Base-by-base conservation (phyloP, 2,888 invertebrate species). In the Eledona agricola region DNA sequence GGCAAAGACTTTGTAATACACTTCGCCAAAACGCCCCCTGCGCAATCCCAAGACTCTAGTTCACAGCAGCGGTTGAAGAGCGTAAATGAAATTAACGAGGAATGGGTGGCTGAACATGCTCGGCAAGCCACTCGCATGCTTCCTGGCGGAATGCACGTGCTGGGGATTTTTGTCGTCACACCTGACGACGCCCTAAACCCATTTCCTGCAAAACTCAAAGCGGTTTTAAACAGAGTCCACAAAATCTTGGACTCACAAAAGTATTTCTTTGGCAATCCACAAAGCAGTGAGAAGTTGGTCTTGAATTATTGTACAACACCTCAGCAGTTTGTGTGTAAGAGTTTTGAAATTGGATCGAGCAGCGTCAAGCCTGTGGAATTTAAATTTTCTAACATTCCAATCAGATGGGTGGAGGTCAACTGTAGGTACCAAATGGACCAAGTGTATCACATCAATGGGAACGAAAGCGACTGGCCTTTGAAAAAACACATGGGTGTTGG, bases 81-180 rank as follows among this genome's bases (percentile, higher is more conserved):
- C 22, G 77, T 81, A 12, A 78, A 77, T 62, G 83, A 81, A 55
- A 78, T 89, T 40, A 83, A 86, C 13, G 87, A 88, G 57, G 79
- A 78, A 37, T 86, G 86, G 84, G 81, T 90, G 1, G 86, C 86
- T 1, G 89, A 90, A 69, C 93, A 94, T 78, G 91, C 92, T 23
- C 85, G 87, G 72, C 89, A 91, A 80, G 90, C 92, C 1, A 88
- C 89, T 1, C 84, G 92, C 75, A 94, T 95, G 93, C 78, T 95
- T 55, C 91, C 94, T 17, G 96, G 95, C 25, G 95, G 94, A 29
- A 85, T 94, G 81, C 86, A 86, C 76, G 88, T 95, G 32, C 80
- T 93, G 70, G 95, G 89, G 59, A 80, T 93, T 63, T 94, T 93
- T 75, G 78, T 91, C 16, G 83, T 87, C 40, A 86, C 86, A 9